These are phyloP conservation scores for Capitella teleta DNA, from an alignment of 1,140 invertebrate species.

Conservation along the genomic window DNA sequence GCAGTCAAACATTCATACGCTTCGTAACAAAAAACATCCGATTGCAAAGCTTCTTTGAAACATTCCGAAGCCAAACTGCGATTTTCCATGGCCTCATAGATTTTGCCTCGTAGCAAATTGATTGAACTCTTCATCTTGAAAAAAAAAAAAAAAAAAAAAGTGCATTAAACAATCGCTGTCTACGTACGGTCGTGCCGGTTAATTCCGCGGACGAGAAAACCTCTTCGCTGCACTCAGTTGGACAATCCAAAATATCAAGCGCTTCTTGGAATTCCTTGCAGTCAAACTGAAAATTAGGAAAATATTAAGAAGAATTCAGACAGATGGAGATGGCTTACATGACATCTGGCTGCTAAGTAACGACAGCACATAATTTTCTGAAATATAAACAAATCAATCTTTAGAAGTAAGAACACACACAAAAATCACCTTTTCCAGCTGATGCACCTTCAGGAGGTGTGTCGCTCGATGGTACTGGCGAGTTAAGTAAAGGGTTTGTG, in stretches of 20 bases:
- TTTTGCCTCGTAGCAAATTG: constrained; percentile 69
- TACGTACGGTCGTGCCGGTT: neutral
- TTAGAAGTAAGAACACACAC: neutral
- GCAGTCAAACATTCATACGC: constrained; percentile 79
- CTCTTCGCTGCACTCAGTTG: neutral
- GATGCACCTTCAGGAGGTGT: constrained; percentile 63
- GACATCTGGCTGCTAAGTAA: constrained; percentile 64
- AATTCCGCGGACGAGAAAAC: neutral
- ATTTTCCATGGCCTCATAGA: constrained; percentile 81
- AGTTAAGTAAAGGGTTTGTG: constrained; percentile 76
- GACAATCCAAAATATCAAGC: constrained; percentile 61
- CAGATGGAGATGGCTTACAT: too few relatives aligned
- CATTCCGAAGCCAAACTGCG: constrained; percentile 74
- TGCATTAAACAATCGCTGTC: neutral
- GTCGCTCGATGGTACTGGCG: constrained; percentile 83
- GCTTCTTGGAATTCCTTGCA: constrained; percentile 70
- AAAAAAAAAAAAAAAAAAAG: constrained; percentile 1
- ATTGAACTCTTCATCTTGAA: constrained; percentile 60
- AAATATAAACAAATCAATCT: neutral
- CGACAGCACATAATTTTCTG: constrained; percentile 64
- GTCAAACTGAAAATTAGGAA: constrained; percentile 5
- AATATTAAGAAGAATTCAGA: neutral
- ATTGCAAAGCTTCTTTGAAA: constrained; percentile 69
- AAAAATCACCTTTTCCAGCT: constrained; percentile 59
- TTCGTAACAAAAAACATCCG: constrained; percentile 82